phyloP scores from a whole-genome alignment of 1,140 invertebrate genomes.

The Laupala kohalensis region DNA sequence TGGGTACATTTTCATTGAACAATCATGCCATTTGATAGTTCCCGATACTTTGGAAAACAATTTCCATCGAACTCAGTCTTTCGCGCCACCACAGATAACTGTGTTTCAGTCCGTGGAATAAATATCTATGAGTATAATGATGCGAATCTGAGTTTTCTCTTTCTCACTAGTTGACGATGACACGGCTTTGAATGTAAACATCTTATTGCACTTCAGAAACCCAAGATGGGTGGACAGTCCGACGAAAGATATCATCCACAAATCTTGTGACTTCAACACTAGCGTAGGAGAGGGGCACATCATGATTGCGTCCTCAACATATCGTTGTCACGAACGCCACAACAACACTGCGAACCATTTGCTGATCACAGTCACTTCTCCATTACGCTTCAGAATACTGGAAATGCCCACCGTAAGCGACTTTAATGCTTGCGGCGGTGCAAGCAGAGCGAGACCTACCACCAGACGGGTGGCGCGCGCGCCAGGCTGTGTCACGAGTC shows the following conservation, averaged over 20 bases:
- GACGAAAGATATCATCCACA: too few relatives aligned
- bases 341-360: background rate
- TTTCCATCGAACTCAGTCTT: background rate
- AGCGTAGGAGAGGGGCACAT: too few relatives aligned
- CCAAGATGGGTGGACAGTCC: too few relatives aligned
- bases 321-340: background rate
- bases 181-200: background rate
- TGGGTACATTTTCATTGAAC: background rate
- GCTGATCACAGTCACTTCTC: background rate
- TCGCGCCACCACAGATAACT: too few relatives aligned
- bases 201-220: background rate
- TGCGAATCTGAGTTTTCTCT: background rate
- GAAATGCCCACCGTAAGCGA: background rate
- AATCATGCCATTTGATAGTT: background rate
- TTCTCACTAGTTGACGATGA: background rate
- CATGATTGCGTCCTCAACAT: too few relatives aligned
- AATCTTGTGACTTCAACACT: too few relatives aligned
- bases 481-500: constrained; percentile 10
- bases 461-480: constrained; percentile 6
- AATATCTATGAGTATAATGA: background rate
- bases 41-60: background rate
- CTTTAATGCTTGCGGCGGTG: background rate
- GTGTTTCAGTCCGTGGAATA: background rate
- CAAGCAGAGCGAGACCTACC: background rate
- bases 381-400: background rate